Percentiles rank a stretch among this genome's conserved stretches.
phyloP scores from a whole-genome alignment of 1,140 invertebrate genomes.

The Cryptotermes secundus region DNA sequence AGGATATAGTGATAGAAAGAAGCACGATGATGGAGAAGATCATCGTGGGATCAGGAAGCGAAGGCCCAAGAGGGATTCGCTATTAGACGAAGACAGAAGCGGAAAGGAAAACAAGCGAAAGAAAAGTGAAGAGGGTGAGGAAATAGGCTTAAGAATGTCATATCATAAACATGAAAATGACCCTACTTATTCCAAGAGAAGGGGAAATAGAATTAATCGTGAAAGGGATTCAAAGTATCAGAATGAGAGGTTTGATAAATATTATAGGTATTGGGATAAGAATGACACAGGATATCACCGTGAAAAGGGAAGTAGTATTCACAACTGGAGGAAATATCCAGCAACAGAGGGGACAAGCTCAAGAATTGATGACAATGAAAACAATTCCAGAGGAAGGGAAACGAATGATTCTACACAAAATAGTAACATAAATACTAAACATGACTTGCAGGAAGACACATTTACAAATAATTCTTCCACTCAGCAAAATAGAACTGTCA shows the following conservation, averaged over 20 bases:
- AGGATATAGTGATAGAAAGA: neutral
- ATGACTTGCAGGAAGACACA: no score
- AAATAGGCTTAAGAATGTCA: neutral
- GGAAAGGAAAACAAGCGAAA: neutral
- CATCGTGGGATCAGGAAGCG: neutral
- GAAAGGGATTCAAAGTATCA: neutral
- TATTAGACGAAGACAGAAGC: neutral
- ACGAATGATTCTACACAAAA: no score
- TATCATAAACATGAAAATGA: neutral
- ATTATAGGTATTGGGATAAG: neutral
- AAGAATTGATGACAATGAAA: neutral
- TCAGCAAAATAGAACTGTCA: constrained; percentile 55
- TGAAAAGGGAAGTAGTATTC: neutral
- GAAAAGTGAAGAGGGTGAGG: neutral
- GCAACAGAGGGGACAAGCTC: neutral
- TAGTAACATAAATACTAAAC: no score
- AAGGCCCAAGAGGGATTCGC: neutral
- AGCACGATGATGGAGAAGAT: neutral
- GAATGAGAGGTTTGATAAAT: neutral
- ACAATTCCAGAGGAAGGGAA: neutral
- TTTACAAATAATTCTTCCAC: neutral
- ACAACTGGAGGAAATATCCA: neutral
- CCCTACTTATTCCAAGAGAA: neutral
- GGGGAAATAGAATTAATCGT: neutral
- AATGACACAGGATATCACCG: neutral